phyloP scores from a whole-genome alignment of 2,113 vertebrate species.

The Calidris pygmaea region DNA sequence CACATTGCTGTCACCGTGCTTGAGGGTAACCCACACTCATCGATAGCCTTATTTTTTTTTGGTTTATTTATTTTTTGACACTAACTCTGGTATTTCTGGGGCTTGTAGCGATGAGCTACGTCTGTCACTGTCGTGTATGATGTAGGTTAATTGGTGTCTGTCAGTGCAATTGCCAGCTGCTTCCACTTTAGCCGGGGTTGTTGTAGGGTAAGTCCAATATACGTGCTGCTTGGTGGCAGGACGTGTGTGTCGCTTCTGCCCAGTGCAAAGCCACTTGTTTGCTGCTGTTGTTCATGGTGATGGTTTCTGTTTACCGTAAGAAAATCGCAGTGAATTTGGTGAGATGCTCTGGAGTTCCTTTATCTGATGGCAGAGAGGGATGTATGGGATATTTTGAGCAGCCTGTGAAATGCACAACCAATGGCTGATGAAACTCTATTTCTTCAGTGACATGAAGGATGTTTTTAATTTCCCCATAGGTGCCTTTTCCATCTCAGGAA shows the following conservation, averaged over 20 bases:
- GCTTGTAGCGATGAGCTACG: background rate
- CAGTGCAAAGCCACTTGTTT: background rate
- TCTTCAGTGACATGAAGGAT: conserved; percentile 45
- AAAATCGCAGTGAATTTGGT: background rate
- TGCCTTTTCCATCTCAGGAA: conserved; percentile 40
- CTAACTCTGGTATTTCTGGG: background rate
- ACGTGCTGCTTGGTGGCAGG: background rate
- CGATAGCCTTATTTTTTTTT: background rate
- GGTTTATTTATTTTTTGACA: background rate
- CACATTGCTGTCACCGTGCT: background rate
- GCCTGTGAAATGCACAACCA: background rate
- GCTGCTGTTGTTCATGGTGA: background rate
- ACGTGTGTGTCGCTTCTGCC: background rate
- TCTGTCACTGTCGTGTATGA: background rate
- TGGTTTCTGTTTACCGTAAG: background rate
- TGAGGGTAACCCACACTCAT: background rate
- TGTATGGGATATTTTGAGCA: background rate
- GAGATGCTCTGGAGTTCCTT: background rate
- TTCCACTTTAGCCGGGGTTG: background rate
- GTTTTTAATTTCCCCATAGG: conserved; percentile 52
- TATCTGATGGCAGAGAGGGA: background rate
- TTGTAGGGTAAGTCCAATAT: background rate
- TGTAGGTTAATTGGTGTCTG: background rate
- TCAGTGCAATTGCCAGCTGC: background rate
- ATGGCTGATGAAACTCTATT: background rate